A percentile compares a stretch with the other conserved stretches of the same genome.
Conservation (phyloP, 2,888 invertebrate genomes). For the Odontomyia ornata region DNA sequence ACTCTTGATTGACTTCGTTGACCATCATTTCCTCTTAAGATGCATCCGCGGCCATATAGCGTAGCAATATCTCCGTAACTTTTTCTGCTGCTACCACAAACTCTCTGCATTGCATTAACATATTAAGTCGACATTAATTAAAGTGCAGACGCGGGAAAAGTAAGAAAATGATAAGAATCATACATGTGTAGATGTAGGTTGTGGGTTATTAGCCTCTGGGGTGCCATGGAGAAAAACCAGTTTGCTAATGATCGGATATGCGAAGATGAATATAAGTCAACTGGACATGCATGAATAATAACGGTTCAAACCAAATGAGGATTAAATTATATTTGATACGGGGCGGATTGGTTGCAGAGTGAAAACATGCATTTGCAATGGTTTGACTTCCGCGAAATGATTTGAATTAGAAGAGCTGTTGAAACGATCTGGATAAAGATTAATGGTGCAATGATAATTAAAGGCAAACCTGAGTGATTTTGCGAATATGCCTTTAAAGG, state of each 20-base stretch:
- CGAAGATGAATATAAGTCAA: slow-evolving; percentile 27
- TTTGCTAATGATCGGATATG: slow-evolving; percentile 35
- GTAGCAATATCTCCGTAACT: not conserved
- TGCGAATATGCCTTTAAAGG: too few relatives aligned
- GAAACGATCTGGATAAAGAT: too few relatives aligned
- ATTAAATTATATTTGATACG: slow-evolving; percentile 1
- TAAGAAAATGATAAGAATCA: slow-evolving; percentile 19
- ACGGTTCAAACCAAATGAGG: slow-evolving; percentile 19
- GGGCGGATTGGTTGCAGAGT: not conserved
- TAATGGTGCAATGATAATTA: too few relatives aligned
- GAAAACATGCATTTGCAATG: too few relatives aligned
- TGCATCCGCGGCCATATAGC: too few relatives aligned
- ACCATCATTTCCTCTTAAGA: too few relatives aligned
- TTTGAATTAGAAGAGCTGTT: too few relatives aligned
- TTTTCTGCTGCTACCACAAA: not conserved
- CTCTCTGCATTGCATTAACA: not conserved
- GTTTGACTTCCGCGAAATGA: too few relatives aligned
- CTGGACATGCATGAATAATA: slow-evolving; percentile 38
- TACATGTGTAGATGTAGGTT: slow-evolving; percentile 20
- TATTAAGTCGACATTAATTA: slow-evolving; percentile 15
- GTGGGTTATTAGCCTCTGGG: slow-evolving; percentile 32
- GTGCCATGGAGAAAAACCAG: slow-evolving; percentile 15
- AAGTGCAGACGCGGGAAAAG: slow-evolving; percentile 5
- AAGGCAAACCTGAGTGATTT: too few relatives aligned
- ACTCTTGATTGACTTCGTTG: too few relatives aligned